Conservation (phyloP, 2,888 invertebrate species). For the Scaptomyza reducta region DNA sequence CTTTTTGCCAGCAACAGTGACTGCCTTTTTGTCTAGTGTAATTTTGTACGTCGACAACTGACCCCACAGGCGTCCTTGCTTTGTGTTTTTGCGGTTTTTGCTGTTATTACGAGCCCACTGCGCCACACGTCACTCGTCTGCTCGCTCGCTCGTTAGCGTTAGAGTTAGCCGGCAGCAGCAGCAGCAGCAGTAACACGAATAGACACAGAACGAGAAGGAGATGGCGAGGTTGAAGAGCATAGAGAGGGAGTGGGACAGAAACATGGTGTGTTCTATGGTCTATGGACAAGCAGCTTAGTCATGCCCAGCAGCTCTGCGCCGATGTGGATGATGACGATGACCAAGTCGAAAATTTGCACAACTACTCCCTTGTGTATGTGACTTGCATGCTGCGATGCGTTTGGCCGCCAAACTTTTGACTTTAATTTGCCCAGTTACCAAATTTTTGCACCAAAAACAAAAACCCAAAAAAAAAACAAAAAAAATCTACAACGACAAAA, state of each 20-base stretch:
- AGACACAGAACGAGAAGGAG: neutral
- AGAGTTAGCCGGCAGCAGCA: slow-evolving; percentile 31
- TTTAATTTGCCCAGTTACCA: slow-evolving; percentile 70
- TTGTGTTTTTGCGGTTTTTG: slow-evolving; percentile 46
- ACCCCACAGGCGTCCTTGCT: slow-evolving; percentile 40
- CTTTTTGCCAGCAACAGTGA: neutral
- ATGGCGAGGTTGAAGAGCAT: too few relatives aligned
- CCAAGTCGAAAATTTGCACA: slow-evolving; percentile 33
- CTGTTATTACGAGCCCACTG: slow-evolving; percentile 55
- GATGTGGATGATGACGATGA: slow-evolving; percentile 10
- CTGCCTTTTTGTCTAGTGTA: slow-evolving; percentile 3
- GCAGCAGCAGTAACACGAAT: slow-evolving; percentile 25
- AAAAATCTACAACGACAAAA: neutral
- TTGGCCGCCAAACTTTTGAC: slow-evolving; percentile 70
- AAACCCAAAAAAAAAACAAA: neutral
- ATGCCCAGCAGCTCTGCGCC: slow-evolving; percentile 41
- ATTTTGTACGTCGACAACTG: slow-evolving; percentile 34
- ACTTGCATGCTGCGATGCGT: slow-evolving; percentile 58
- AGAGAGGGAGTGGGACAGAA: slow-evolving; percentile 14
- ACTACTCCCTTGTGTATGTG: slow-evolving; percentile 55
- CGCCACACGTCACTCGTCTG: slow-evolving; percentile 42
- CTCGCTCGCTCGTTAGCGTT: slow-evolving; percentile 61
- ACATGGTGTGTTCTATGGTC: slow-evolving; percentile 1
- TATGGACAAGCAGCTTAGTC: slow-evolving; percentile 35
- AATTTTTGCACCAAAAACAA: slow-evolving; percentile 27